Percentiles rank a stretch among this genome's conserved stretches.
Evolutionary conservation across 2,797 vertebrate species (phyloP).

Genomic region (Brachyalestes nurse): DNA sequence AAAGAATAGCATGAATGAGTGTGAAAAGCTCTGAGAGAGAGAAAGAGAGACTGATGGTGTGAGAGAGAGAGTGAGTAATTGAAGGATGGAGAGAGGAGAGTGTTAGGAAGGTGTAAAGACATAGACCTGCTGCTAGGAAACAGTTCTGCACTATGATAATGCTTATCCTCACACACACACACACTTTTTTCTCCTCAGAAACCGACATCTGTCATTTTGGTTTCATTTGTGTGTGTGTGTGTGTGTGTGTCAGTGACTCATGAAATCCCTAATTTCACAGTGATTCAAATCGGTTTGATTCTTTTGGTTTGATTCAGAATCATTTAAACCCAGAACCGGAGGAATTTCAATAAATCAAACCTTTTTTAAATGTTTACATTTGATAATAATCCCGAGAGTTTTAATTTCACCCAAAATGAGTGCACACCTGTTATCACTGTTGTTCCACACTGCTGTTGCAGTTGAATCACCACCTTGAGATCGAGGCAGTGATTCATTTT

Average conservation of each 20-base stretch:
- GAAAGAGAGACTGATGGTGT: neutral
- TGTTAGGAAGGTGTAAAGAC: slow-evolving; percentile 18
- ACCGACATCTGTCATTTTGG: neutral
- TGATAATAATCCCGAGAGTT: too few relatives aligned
- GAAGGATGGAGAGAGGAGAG: neutral
- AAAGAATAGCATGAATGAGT: neutral
- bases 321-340: too few relatives aligned
- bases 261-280: too few relatives aligned
- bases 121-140: neutral
- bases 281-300: too few relatives aligned
- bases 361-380: too few relatives aligned
- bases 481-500: too few relatives aligned
- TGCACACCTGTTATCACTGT: too few relatives aligned
- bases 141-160: neutral
- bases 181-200: neutral
- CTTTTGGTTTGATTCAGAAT: too few relatives aligned
- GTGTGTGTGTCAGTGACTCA: neutral
- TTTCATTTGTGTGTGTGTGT: neutral
- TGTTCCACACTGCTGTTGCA: too few relatives aligned
- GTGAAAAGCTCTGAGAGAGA: neutral
- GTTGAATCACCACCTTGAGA: too few relatives aligned
- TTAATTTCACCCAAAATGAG: too few relatives aligned
- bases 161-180: neutral
- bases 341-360: too few relatives aligned
- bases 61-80: neutral